Conservation (phyloP, 2,113 vertebrate species). For the Pyxicephalus adspersus region DNA sequence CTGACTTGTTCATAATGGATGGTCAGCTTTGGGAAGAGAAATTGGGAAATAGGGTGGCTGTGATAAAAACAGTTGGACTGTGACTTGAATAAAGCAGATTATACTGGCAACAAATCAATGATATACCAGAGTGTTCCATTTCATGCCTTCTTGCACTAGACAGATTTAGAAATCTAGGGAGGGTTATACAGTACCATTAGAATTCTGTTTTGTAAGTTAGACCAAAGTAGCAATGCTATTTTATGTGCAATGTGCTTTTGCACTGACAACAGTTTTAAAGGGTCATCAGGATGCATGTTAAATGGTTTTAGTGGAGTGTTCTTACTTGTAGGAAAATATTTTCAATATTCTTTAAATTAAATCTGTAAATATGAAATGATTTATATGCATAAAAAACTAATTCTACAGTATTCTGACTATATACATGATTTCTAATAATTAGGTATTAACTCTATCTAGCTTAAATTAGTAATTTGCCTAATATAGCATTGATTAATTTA, state of each 20-base stretch:
- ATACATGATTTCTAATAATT: too few relatives aligned
- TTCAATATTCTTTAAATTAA: too few relatives aligned
- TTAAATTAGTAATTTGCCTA: too few relatives aligned
- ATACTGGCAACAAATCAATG: slow-evolving; percentile 68
- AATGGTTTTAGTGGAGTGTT: too few relatives aligned
- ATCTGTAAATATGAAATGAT: too few relatives aligned
- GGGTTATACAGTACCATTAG: slow-evolving; percentile 62
- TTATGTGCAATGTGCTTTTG: slow-evolving; percentile 28
- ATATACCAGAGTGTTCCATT: slow-evolving; percentile 60
- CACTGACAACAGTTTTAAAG: slow-evolving; percentile 27
- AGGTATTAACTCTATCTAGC: too few relatives aligned
- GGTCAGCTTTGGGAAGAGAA: slow-evolving; percentile 67
- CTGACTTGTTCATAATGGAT: slow-evolving; percentile 68
- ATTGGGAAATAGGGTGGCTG: slow-evolving; percentile 65
- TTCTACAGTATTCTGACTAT: too few relatives aligned
- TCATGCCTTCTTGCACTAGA: slow-evolving; percentile 65
- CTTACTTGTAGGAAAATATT: too few relatives aligned
- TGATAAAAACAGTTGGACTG: slow-evolving; percentile 65
- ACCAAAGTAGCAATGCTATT: slow-evolving; percentile 35
- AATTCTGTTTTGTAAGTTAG: slow-evolving; percentile 63
- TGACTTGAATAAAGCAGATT: slow-evolving; percentile 71
- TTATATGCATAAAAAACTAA: too few relatives aligned
- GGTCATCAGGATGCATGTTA: background rate
- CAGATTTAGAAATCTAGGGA: slow-evolving; percentile 63
- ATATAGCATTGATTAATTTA: too few relatives aligned